Conservation (phyloP, 2,888 invertebrate species). For the Cenopis cana region DNA sequence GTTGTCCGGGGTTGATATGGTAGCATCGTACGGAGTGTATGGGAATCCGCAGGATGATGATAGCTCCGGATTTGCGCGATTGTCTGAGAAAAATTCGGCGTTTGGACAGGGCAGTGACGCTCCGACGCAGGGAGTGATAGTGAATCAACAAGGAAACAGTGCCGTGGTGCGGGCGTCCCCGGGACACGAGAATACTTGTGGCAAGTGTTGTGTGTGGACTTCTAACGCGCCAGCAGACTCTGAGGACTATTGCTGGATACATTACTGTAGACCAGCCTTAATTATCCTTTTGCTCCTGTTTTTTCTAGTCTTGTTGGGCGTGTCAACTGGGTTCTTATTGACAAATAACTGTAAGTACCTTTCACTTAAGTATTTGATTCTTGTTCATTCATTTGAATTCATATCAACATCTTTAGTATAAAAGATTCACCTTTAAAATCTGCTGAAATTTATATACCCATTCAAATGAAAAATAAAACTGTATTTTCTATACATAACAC, state of each 20-base stretch:
- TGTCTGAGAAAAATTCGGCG: slow-evolving; percentile 73
- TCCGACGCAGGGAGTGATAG: slow-evolving; percentile 81
- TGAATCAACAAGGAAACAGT: slow-evolving; percentile 82
- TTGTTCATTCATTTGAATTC: not conserved
- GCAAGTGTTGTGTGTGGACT: slow-evolving; percentile 73
- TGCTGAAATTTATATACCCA: too few relatives aligned
- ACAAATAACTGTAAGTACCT: slow-evolving; percentile 85
- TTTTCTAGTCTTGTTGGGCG: slow-evolving; percentile 83
- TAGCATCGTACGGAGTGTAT: slow-evolving; percentile 83
- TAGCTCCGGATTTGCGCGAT: slow-evolving; percentile 77
- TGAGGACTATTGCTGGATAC: slow-evolving; percentile 82
- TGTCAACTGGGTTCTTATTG: slow-evolving; percentile 84
- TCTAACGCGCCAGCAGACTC: slow-evolving; percentile 71
- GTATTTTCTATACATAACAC: too few relatives aligned
- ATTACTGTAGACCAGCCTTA: slow-evolving; percentile 83
- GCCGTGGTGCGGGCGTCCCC: slow-evolving; percentile 72
- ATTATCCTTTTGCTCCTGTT: slow-evolving; percentile 82
- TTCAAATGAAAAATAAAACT: too few relatives aligned
- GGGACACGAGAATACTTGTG: slow-evolving; percentile 62
- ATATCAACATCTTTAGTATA: too few relatives aligned
- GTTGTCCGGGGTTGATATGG: slow-evolving; percentile 81
- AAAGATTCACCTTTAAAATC: too few relatives aligned
- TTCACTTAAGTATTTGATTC: slow-evolving; percentile 11
- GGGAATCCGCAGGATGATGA: slow-evolving; percentile 81
- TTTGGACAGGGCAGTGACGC: slow-evolving; percentile 78